Percentiles rank a stretch among this genome's conserved stretches.
phyloP scores from a whole-genome alignment of 1,140 invertebrate species.

The Cotesia vestalis region DNA sequence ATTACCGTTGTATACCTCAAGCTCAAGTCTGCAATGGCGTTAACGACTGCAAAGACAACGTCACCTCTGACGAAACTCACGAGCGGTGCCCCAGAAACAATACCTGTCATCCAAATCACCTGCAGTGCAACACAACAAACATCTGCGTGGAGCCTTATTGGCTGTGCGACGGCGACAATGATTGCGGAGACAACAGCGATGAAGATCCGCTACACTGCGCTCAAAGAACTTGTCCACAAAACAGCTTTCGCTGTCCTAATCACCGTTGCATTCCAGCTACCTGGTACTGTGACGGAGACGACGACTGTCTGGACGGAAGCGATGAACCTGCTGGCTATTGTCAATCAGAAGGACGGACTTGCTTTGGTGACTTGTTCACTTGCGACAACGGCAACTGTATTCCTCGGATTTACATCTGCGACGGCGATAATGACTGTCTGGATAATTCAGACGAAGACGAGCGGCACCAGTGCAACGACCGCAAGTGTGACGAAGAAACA shows the following conservation, averaged over 20 bases:
- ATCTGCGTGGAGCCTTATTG: conserved; percentile 96
- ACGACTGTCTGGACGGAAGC: conserved; percentile 88
- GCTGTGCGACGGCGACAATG: conserved; percentile 93
- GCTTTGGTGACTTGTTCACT: conserved; percentile 93
- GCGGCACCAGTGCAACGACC: conserved; percentile 89
- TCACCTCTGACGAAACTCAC: conserved; percentile 89
- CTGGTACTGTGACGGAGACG: conserved; percentile 92
- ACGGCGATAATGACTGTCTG: conserved; percentile 94
- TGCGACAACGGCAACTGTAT: conserved; percentile 98
- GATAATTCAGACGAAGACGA: conserved; percentile 93
- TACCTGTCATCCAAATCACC: conserved; percentile 85
- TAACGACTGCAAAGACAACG: conserved; percentile 93
- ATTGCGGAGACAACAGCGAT: conserved; percentile 96
- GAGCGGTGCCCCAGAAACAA: conserved; percentile 86
- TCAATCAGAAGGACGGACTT: conserved; percentile 92
- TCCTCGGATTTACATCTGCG: conserved; percentile 95
- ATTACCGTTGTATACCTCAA: conserved; percentile 88
- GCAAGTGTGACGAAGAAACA: conserved; percentile 90
- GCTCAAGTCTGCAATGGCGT: conserved; percentile 91
- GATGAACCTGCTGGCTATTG: conserved; percentile 93
- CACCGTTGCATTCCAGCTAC: conserved; percentile 89
- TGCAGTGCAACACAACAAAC: conserved; percentile 92
- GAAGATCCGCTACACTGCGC: conserved; percentile 91
- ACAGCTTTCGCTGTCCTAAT: conserved; percentile 89
- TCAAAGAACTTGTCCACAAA: conserved; percentile 87